Percentiles rank a stretch among this genome's conserved stretches.
Conservation (phyloP, 2,888 invertebrate species). For the Dicyrtoma fusca region DNA sequence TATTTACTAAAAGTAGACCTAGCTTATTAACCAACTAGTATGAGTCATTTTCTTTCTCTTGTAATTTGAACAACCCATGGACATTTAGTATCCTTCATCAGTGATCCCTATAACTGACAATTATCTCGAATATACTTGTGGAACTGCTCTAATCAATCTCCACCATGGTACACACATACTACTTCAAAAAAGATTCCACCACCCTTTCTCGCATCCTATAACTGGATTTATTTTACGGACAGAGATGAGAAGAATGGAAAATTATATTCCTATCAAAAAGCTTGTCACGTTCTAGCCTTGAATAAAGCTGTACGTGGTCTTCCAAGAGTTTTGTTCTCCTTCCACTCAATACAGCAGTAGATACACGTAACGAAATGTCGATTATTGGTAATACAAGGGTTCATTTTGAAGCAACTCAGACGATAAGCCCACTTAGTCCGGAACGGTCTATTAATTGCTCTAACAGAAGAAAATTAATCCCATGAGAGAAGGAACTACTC, state of each 20-base stretch:
- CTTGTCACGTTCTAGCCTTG: conserved; percentile 30
- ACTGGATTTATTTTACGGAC: conserved; percentile 22
- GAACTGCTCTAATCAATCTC: too few species aligned
- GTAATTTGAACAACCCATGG: too few species aligned
- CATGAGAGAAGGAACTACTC: conserved; percentile 39
- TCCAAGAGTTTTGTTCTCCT: background rate
- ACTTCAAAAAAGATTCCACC: conserved; percentile 8
- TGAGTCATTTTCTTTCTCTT: too few species aligned
- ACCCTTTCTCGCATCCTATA: conserved; percentile 23
- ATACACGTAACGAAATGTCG: conserved; percentile 25
- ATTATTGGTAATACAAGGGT: conserved; percentile 32
- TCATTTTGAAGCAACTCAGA: conserved; percentile 25
- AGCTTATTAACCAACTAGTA: too few species aligned
- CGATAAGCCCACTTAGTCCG: conserved; percentile 28
- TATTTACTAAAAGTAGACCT: too few species aligned
- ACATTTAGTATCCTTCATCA: too few species aligned
- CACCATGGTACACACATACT: background rate
- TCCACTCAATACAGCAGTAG: background rate
- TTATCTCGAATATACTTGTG: too few species aligned
- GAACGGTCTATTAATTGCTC: conserved; percentile 55
- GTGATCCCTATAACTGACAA: too few species aligned
- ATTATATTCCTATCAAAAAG: conserved; percentile 28
- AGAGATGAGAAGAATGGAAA: conserved; percentile 28
- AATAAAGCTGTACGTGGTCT: conserved; percentile 29
- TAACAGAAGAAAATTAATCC: conserved; percentile 56